Conservation (phyloP, 2,888 invertebrate species). For the Campoletis raptor region DNA sequence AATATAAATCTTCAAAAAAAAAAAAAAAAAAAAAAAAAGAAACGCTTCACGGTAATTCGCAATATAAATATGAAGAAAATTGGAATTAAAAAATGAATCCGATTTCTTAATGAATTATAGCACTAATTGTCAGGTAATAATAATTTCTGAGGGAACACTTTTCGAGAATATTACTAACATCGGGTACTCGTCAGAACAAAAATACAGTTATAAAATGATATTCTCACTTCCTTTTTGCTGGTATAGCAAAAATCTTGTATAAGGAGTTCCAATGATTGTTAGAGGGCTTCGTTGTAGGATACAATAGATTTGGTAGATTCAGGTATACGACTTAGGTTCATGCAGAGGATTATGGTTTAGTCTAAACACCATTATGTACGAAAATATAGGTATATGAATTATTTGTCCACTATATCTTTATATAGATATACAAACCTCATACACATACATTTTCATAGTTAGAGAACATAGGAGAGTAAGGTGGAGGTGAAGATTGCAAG, state of each 20-base stretch:
- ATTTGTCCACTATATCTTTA: background rate
- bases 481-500: slow-evolving; percentile 44
- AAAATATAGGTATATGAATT: background rate
- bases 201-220: background rate
- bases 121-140: background rate
- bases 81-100: background rate
- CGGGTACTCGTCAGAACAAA: background rate
- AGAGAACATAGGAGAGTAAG: slow-evolving; percentile 38
- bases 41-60: background rate
- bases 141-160: background rate
- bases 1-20: background rate
- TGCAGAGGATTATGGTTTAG: background rate
- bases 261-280: background rate
- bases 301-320: slow-evolving; percentile 17
- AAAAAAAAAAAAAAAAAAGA: background rate
- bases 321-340: background rate
- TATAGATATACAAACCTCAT: background rate
- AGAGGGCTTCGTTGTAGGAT: background rate
- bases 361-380: background rate
- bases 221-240: background rate
- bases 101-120: background rate
- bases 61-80: background rate
- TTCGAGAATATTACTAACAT: background rate
- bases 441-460: background rate
- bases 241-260: background rate